These are phyloP conservation scores for Typhlichthys subterraneus DNA, from an alignment of 2,797 vertebrate species.

Conservation along the genomic window DNA sequence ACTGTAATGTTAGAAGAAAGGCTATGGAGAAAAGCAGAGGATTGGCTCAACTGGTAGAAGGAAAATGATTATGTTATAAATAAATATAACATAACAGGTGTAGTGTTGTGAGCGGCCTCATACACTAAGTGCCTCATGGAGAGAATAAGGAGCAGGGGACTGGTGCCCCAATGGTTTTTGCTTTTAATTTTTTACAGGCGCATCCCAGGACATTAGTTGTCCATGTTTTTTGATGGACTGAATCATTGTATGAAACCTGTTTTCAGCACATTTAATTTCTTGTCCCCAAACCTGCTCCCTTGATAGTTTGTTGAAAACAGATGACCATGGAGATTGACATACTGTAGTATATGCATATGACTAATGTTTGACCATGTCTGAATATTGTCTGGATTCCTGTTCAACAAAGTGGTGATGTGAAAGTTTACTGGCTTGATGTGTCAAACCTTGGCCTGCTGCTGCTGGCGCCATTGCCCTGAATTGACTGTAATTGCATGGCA, in stretches of 20 bases:
- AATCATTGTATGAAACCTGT: constrained; percentile 23
- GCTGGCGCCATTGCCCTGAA: constrained; percentile 12
- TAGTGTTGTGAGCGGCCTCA: constrained; percentile 43
- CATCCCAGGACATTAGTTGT: constrained; percentile 16
- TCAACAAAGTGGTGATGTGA: too few species aligned
- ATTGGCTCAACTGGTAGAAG: constrained; percentile 1
- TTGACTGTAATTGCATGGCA: neutral
- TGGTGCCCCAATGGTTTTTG: constrained; percentile 20
- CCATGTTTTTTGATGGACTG: constrained; percentile 14
- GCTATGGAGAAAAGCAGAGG: constrained; percentile 7
- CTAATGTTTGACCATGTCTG: neutral
- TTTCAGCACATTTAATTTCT: constrained; percentile 29
- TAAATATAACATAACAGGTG: too few species aligned
- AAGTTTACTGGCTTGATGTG: neutral
- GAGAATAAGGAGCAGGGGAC: constrained; percentile 27
- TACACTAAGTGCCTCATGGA: constrained; percentile 63
- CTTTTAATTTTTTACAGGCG: constrained; percentile 16
- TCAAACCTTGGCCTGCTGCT: constrained; percentile 12
- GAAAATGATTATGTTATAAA: too few species aligned
- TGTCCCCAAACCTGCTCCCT: constrained; percentile 30
- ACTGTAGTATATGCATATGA: too few species aligned
- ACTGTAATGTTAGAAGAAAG: constrained; percentile 9
- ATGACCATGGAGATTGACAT: neutral
- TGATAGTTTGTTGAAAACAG: constrained; percentile 1
- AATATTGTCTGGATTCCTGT: neutral